These are phyloP conservation scores for Timandra comae DNA, from an alignment of 2,888 invertebrate species.

Conservation along the genomic window DNA sequence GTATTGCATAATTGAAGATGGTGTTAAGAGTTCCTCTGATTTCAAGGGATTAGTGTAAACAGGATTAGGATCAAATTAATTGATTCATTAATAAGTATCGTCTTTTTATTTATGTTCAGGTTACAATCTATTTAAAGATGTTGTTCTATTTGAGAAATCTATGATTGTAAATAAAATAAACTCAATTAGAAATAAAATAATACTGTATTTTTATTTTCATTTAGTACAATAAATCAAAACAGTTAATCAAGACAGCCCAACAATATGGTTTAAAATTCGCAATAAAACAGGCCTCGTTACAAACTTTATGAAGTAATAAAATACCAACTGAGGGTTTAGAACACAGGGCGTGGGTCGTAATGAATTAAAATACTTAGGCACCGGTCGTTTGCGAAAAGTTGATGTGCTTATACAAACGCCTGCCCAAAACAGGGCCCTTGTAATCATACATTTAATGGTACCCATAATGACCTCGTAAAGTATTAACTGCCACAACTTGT, in stretches of 20 bases:
- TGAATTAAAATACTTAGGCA: constrained; percentile 56
- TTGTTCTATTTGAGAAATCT: no score
- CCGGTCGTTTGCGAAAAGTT: constrained; percentile 65
- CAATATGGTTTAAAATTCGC: constrained; percentile 29
- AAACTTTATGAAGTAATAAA: constrained; percentile 54
- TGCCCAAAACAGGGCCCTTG: constrained; percentile 56
- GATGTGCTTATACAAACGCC: constrained; percentile 67
- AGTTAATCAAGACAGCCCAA: constrained; percentile 28
- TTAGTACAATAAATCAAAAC: constrained; percentile 17
- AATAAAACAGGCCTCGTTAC: constrained; percentile 35
- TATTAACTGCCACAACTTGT: constrained; percentile 57
- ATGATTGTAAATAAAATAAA: no score
- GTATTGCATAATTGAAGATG: constrained; percentile 62
- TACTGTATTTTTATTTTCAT: no score
- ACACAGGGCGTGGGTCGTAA: constrained; percentile 41
- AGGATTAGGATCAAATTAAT: no score
- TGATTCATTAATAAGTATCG: no score
- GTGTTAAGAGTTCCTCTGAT: no score
- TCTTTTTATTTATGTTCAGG: no score
- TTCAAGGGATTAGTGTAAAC: no score
- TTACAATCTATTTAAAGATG: no score
- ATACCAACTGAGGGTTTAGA: constrained; percentile 46
- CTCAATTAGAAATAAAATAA: no score
- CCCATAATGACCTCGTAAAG: constrained; percentile 69
- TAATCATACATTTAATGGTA: constrained; percentile 71